Percentiles rank a stretch among this genome's conserved stretches.
These are phyloP conservation scores for Schizopygopsis pylzovi DNA, from an alignment of 2,797 vertebrate genomes.

Conservation along the genomic window DNA sequence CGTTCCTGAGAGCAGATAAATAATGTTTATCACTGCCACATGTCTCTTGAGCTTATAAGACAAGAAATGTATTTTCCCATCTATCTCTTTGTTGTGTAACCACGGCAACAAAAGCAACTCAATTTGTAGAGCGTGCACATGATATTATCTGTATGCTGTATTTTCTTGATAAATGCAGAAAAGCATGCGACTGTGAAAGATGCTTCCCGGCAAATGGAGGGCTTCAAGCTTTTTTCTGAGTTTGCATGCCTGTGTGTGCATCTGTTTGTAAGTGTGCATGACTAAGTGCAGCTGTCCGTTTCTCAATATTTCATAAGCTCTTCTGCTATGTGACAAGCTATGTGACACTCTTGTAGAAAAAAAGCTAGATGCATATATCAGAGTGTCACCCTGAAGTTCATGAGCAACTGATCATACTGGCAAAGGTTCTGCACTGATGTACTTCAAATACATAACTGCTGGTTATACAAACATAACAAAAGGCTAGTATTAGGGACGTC, in stretches of 20 bases:
- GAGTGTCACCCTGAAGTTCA: constrained; percentile 64
- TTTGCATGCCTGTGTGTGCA: background rate
- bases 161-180: constrained; percentile 39
- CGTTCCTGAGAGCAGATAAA: constrained; percentile 42
- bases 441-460: constrained; percentile 66
- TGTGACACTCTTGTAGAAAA: constrained; percentile 61
- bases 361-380: constrained; percentile 57
- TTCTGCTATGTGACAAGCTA: constrained; percentile 59
- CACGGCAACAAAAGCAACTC: constrained; percentile 54
- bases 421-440: constrained; percentile 47
- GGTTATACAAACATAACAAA: constrained; percentile 37
- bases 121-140: constrained; percentile 25
- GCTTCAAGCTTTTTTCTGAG: background rate
- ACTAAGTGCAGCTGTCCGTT: constrained; percentile 40
- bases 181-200: constrained; percentile 31
- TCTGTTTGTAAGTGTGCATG: constrained; percentile 24
- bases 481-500: background rate
- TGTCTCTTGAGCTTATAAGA: constrained; percentile 54
- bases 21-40: constrained; percentile 47
- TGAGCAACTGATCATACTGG: constrained; percentile 69
- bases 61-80: constrained; percentile 37
- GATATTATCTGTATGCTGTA: constrained; percentile 30
- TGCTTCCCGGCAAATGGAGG: background rate
- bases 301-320: constrained; percentile 45
- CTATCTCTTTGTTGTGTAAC: constrained; percentile 45